A percentile compares a stretch with the other conserved stretches of the same genome.
These are phyloP conservation scores for Melieria picta DNA, from an alignment of 2,888 invertebrate species.

Conservation along the genomic window DNA sequence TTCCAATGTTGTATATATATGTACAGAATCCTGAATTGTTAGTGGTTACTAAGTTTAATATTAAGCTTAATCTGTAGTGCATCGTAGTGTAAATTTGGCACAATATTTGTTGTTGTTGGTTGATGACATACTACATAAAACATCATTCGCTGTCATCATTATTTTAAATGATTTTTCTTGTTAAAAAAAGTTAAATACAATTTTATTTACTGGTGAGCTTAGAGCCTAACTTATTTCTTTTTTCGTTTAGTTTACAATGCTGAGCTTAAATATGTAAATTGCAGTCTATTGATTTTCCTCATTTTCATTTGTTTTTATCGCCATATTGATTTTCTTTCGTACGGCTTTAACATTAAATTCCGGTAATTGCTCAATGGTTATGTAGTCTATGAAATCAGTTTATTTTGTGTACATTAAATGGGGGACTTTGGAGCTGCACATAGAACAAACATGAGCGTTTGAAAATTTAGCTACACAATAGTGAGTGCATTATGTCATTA, in stretches of 20 bases:
- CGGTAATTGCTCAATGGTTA: too few species aligned
- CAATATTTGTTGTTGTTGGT: conserved; percentile 24
- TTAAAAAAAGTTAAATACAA: conserved; percentile 3
- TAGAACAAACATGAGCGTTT: too few species aligned
- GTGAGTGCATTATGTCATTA: too few species aligned
- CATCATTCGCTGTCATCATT: conserved; percentile 5
- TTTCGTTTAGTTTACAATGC: conserved; percentile 39
- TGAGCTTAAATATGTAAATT: conserved; percentile 42
- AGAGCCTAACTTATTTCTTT: conserved; percentile 35
- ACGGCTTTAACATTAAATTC: too few species aligned
- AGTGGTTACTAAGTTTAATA: too few species aligned
- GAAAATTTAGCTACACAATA: too few species aligned
- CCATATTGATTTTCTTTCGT: background rate
- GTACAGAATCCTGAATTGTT: too few species aligned
- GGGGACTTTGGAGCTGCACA: too few species aligned
- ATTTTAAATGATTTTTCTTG: conserved; percentile 14
- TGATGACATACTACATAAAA: conserved; percentile 17
- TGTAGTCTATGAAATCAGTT: too few species aligned
- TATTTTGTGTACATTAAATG: too few species aligned
- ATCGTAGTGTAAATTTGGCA: conserved; percentile 37
- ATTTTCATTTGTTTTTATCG: conserved; percentile 25
- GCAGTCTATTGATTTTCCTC: conserved; percentile 49
- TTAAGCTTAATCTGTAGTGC: too few species aligned
- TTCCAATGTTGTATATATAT: too few species aligned
- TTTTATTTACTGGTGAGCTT: conserved; percentile 19